Base-by-base conservation (phyloP, 2,797 vertebrate genomes). In the Macroramphosus scolopax region DNA sequence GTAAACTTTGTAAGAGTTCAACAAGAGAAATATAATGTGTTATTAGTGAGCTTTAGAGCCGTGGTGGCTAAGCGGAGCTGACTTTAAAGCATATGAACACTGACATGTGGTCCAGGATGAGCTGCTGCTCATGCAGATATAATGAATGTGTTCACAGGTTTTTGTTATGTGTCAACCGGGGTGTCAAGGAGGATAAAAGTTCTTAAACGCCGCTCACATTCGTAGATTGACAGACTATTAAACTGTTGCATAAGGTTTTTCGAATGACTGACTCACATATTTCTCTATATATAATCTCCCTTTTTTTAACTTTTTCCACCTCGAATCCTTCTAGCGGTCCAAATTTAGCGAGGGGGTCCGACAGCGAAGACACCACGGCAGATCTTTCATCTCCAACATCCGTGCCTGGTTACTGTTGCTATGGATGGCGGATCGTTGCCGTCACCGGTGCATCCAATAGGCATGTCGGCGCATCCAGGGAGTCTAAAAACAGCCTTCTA, bases 331-430 rank as follows among this genome's bases (percentile, higher is more conserved):
- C 68, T 56, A 6, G 1, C n/a, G 8, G 51, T 81, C 74, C 69
- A 75, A 75, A 86, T 87, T 84, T 83, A 86, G 76, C 43, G 68
- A 49, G 49, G 56, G 29, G 53, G 69, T 61, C 66, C 28, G 10
- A 55, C 17, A 30, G 71, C 54, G 61, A 60, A 82, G 67, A 77
- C 47, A 58, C 64, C 76, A 66, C 71, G 72, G 77, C 77, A 57
- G 67, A 82, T 81, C 65, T 58, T 75, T 82, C 73, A 70, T 81
- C 71, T 81, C 71, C 68, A 78, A 80, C 78, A 75, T 69, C 75
- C 69, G 46, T 79, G 80, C 89, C 60, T 90, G 73, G 89, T 88
- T 89, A 91, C 89, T 82, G 90, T 92, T 92, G 89, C 89, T 89
- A 91, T 82, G 89, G 78, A 79, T 51, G 63, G 68, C 13, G 63